Conservation (phyloP, 2,113 vertebrate species). For the Rana temporaria region DNA sequence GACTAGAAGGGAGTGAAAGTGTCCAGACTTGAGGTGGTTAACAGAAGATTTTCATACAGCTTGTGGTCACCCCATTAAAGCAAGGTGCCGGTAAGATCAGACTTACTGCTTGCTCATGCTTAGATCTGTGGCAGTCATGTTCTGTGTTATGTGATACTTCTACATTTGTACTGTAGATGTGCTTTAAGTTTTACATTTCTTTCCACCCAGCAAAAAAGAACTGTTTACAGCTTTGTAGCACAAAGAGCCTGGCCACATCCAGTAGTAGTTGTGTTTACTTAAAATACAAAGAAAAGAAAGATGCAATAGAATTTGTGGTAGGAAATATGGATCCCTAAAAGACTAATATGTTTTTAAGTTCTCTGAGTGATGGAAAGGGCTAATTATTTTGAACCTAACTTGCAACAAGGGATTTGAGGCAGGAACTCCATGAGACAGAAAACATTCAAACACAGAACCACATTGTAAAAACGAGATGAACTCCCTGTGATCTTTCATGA, state of each 20-base stretch:
- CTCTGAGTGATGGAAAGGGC: conserved; percentile 65
- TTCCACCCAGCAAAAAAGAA: neutral
- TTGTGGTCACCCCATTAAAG: too few species aligned
- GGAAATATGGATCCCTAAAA: conserved; percentile 59
- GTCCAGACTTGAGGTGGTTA: too few species aligned
- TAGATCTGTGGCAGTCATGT: too few species aligned
- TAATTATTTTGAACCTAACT: conserved; percentile 70
- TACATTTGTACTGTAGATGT: too few species aligned
- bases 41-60: too few species aligned
- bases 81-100: too few species aligned
- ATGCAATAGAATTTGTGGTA: conserved; percentile 50
- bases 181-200: too few species aligned
- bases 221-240: neutral
- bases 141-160: too few species aligned
- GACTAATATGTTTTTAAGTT: conserved; percentile 61
- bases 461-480: conserved; percentile 67
- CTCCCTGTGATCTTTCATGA: conserved; percentile 73
- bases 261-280: conserved; percentile 58
- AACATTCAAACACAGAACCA: conserved; percentile 68
- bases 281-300: conserved; percentile 60
- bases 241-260: conserved; percentile 50
- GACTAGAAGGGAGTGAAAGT: too few species aligned
- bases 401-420: conserved; percentile 69
- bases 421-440: conserved; percentile 79
- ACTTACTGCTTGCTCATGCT: too few species aligned